Conservation (phyloP, 2,888 invertebrate species). For the Andrena fulva region DNA sequence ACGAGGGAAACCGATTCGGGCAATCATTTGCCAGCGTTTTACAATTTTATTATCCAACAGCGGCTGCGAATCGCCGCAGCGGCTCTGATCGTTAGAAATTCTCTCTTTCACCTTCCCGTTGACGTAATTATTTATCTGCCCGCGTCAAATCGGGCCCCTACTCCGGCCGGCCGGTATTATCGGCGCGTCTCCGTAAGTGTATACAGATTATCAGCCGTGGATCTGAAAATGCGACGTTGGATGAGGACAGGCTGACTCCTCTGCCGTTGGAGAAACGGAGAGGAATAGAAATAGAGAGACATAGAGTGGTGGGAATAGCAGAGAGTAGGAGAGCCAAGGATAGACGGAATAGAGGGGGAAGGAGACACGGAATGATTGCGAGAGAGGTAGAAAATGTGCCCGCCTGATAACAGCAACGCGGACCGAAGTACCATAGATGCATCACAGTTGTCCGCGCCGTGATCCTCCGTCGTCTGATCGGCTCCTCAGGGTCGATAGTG, state of each 20-base stretch:
- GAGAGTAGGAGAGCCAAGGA: slow-evolving; percentile 1
- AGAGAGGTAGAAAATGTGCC: slow-evolving; percentile 70
- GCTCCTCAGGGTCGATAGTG: slow-evolving; percentile 60
- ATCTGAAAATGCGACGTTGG: slow-evolving; percentile 17
- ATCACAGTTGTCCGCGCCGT: slow-evolving; percentile 63
- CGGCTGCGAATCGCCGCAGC: background rate
- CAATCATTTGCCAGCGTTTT: background rate
- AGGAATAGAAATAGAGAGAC: slow-evolving; percentile 5
- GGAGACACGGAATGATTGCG: slow-evolving; percentile 43
- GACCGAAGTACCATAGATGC: slow-evolving; percentile 60
- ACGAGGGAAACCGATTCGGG: background rate
- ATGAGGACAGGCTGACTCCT: slow-evolving; percentile 19
- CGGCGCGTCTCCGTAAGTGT: slow-evolving; percentile 16
- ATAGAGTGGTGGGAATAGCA: slow-evolving; percentile 1
- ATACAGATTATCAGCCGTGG: slow-evolving; percentile 39
- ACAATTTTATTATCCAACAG: background rate
- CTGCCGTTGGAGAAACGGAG: background rate
- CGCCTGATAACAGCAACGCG: slow-evolving; percentile 69
- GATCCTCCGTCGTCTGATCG: slow-evolving; percentile 63
- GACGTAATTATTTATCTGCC: background rate
- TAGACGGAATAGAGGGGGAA: slow-evolving; percentile 30
- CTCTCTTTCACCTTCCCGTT: background rate
- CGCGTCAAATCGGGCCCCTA: background rate
- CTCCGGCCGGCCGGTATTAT: slow-evolving; percentile 13
- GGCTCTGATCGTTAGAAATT: background rate